phyloP scores from a whole-genome alignment of 1,140 invertebrate genomes.

The Drosophila rhopaloa region DNA sequence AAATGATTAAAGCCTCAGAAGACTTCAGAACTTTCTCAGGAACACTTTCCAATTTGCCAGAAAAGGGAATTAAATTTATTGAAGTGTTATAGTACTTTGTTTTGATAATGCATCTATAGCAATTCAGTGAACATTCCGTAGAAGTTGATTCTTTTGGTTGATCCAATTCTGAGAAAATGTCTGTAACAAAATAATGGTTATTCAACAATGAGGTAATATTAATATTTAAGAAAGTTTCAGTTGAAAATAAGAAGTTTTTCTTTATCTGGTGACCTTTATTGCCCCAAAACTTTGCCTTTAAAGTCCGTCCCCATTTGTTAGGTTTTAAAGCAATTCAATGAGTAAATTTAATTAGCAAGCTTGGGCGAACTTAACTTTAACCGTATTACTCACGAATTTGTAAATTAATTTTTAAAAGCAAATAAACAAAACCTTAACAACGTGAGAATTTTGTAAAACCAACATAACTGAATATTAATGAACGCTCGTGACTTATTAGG shows the following conservation, averaged over 20 bases:
- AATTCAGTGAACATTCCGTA: slow-evolving; percentile 19
- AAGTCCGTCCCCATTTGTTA: no score
- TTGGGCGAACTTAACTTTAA: background rate
- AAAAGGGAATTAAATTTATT: slow-evolving; percentile 52
- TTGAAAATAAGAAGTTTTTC: no score
- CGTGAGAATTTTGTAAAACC: background rate
- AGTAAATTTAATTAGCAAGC: background rate
- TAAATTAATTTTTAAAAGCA: background rate
- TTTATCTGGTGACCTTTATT: no score
- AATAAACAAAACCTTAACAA: slow-evolving; percentile 6
- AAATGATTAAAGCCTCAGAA: slow-evolving; percentile 57
- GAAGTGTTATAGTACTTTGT: slow-evolving; percentile 59
- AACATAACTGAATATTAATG: no score
- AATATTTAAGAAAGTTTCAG: background rate
- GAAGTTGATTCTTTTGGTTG: slow-evolving; percentile 26
- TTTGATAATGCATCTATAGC: slow-evolving; percentile 52
- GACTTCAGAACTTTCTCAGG: slow-evolving; percentile 41
- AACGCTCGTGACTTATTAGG: background rate
- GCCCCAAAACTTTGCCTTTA: no score
- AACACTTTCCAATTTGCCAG: slow-evolving; percentile 49
- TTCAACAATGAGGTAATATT: background rate
- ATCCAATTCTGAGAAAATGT: slow-evolving; percentile 50
- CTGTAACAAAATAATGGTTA: slow-evolving; percentile 11
- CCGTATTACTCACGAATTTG: background rate
- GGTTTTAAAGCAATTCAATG: background rate